A percentile compares a stretch with the other conserved stretches of the same genome.
These are phyloP conservation scores for Galerucella calmariensis DNA, from an alignment of 2,888 invertebrate genomes.

Conservation along the genomic window DNA sequence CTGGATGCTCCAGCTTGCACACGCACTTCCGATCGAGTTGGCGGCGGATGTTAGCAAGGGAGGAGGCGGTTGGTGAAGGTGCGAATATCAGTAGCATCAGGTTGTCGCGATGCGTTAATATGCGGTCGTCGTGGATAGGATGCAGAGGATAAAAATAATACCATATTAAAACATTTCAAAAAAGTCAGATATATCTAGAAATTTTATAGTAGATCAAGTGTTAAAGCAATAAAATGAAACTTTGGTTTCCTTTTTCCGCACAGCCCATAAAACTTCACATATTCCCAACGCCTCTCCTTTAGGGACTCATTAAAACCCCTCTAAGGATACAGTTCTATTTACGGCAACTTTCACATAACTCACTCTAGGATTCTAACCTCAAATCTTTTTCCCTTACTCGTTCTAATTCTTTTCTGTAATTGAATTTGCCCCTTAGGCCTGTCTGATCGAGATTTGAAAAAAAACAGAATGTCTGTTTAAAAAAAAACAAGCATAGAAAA, in stretches of 20 bases:
- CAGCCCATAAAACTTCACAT: conserved; percentile 35
- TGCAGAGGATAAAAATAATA: background rate
- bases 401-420: conserved; percentile 48
- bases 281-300: conserved; percentile 32
- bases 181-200: background rate
- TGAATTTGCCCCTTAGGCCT: conserved; percentile 17
- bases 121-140: background rate
- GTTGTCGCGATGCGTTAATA: conserved; percentile 6
- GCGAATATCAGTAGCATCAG: conserved; percentile 14
- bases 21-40: conserved; percentile 29
- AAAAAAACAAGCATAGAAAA: too few species aligned
- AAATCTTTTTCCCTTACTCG: conserved; percentile 42
- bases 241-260: conserved; percentile 5
- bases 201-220: background rate
- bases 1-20: conserved; percentile 25
- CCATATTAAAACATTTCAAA: background rate
- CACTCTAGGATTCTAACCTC: conserved; percentile 50
- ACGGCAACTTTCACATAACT: conserved; percentile 41
- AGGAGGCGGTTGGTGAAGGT: conserved; percentile 9
- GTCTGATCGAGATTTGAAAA: background rate
- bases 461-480: background rate
- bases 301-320: conserved; percentile 34
- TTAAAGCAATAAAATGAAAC: background rate
- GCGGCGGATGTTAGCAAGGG: background rate
- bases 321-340: conserved; percentile 27